Evolutionary conservation across 2,888 invertebrate genomes (phyloP).

Genomic region (Ormyrus thymus): DNA sequence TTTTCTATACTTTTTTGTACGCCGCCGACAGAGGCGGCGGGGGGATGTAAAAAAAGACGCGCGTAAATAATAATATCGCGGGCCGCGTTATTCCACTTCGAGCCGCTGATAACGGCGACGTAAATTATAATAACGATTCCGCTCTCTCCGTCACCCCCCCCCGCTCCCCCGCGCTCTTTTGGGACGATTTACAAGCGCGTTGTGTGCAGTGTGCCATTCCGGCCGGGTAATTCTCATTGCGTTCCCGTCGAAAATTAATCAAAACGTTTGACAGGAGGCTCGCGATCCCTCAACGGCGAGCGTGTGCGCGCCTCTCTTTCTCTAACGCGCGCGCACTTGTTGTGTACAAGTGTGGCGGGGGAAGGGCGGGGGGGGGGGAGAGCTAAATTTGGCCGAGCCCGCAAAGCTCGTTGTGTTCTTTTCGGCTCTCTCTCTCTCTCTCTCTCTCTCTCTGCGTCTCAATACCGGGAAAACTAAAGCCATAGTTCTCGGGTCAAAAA

Average conservation of each 20-base stretch:
- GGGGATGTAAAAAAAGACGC: too few species aligned
- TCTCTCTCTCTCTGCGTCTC: too few species aligned
- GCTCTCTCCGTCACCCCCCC: too few species aligned
- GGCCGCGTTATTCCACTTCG: not conserved
- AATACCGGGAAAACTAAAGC: not conserved
- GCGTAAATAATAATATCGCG: slow-evolving; percentile 22
- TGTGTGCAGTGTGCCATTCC: not conserved
- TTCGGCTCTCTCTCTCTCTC: too few species aligned
- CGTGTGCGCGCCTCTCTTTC: not conserved
- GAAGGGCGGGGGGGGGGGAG: too few species aligned
- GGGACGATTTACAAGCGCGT: slow-evolving; percentile 26
- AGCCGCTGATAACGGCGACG: slow-evolving; percentile 19
- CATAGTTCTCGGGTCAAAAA: not conserved
- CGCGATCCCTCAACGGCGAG: not conserved
- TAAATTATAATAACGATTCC: slow-evolving; percentile 44
- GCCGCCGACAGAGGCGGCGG: too few species aligned
- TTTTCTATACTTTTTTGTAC: too few species aligned
- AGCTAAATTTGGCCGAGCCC: too few species aligned
- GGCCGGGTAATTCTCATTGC: slow-evolving; percentile 5
- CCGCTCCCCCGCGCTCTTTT: not conserved
- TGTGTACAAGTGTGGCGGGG: too few species aligned
- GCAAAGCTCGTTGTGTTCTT: not conserved
- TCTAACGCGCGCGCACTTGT: too few species aligned
- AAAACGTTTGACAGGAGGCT: slow-evolving; percentile 37
- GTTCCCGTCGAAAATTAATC: slow-evolving; percentile 48